These are phyloP conservation scores for Brassicogethes aeneus DNA, from an alignment of 2,888 invertebrate species.

Conservation along the genomic window DNA sequence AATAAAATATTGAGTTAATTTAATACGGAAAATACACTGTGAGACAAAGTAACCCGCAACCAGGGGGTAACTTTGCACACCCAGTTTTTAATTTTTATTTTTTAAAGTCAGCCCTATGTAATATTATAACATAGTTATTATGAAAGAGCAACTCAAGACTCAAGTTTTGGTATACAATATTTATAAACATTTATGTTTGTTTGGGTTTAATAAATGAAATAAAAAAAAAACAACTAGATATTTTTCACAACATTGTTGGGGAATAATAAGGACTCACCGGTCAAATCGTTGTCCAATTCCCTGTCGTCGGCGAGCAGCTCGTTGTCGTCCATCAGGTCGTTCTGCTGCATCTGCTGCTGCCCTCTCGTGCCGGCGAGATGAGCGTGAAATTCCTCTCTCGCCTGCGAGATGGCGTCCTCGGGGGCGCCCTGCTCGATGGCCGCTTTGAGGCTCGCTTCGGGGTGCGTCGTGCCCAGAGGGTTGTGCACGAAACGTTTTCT, in stretches of 20 bases:
- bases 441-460: slow-evolving; percentile 78
- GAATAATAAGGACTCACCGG: too few species aligned
- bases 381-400: slow-evolving; percentile 89
- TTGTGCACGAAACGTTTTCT: slow-evolving; percentile 93
- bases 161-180: too few species aligned
- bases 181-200: too few species aligned
- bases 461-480: slow-evolving; percentile 86
- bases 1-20: too few species aligned
- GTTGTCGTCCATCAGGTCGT: slow-evolving; percentile 87
- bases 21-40: too few species aligned
- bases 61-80: too few species aligned
- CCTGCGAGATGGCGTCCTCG: slow-evolving; percentile 90
- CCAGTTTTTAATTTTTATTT: too few species aligned
- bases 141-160: too few species aligned
- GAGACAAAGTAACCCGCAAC: too few species aligned
- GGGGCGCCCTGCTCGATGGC: slow-evolving; percentile 76
- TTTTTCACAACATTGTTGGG: too few species aligned
- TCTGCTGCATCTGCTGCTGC: slow-evolving; percentile 62
- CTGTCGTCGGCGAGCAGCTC: slow-evolving; percentile 86
- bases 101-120: too few species aligned
- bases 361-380: slow-evolving; percentile 74
- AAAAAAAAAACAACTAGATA: background rate
- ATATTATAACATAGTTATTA: too few species aligned
- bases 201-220: background rate
- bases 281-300: slow-evolving; percentile 78